Conservation (phyloP, 2,888 invertebrate genomes). For the Scrobipalpa costella region DNA sequence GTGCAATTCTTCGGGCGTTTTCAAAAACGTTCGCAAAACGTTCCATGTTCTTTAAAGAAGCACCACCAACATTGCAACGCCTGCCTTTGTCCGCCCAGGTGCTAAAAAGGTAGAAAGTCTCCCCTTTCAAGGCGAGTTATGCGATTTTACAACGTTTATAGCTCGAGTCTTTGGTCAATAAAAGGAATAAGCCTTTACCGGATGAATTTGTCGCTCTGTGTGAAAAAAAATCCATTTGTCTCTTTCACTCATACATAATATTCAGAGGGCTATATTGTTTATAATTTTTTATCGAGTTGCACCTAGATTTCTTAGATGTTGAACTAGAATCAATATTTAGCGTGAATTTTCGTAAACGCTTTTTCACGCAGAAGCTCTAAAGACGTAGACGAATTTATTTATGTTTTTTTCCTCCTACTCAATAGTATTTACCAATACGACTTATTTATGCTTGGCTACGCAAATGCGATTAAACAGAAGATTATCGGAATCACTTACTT, state of each 20-base stretch:
- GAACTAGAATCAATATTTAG: too few relatives aligned
- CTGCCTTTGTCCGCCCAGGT: slow-evolving; percentile 62
- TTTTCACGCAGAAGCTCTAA: slow-evolving; percentile 5
- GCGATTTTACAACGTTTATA: slow-evolving; percentile 36
- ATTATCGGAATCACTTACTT: slow-evolving; percentile 22
- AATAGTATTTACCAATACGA: background rate
- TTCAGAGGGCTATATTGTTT: too few relatives aligned
- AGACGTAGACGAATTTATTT: background rate
- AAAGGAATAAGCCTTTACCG: background rate
- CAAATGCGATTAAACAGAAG: slow-evolving; percentile 11
- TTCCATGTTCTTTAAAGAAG: slow-evolving; percentile 52
- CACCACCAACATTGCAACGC: slow-evolving; percentile 59
- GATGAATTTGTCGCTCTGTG: too few relatives aligned
- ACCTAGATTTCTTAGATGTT: too few relatives aligned
- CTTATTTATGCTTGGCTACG: background rate
- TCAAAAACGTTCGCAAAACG: slow-evolving; percentile 41
- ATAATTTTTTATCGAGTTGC: too few relatives aligned
- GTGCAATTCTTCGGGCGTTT: slow-evolving; percentile 63
- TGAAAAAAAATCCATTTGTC: too few relatives aligned
- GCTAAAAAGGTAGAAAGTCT: slow-evolving; percentile 70
- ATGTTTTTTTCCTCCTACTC: slow-evolving; percentile 7
- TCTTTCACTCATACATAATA: too few relatives aligned
- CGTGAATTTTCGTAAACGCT: background rate
- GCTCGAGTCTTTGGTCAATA: slow-evolving; percentile 16
- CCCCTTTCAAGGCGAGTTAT: slow-evolving; percentile 42